Evolutionary conservation across 2,113 vertebrate genomes (phyloP), one percentile per base, ranked within the genome.

Genomic region (Scortum barcoo): DNA sequence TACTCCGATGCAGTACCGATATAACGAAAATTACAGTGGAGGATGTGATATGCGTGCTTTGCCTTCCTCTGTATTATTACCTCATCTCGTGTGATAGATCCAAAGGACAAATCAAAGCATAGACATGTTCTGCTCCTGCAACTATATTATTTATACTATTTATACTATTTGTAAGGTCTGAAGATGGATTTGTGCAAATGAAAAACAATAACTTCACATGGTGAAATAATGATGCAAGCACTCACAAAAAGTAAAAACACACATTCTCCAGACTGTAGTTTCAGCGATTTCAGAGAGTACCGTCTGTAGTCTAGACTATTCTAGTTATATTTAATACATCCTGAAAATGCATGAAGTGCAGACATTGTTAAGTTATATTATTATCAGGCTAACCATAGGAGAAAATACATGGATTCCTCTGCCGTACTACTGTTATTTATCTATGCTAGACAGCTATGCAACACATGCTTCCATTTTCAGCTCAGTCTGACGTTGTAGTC

Each of bases 381-480:
- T 46, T 33, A 82, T 53, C 16, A 66, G 65, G 67, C 28, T 51
- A 62, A 74, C 61, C 22, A 76, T 54, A 88, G 66, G 38, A 86
- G 62, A 85, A 79, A 80, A 63, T 50, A 67, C 54, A 22, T 54
- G 30, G 42, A 42, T 77, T 76, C 20, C 36, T 77, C 14, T 38
- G 36, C 51, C 61, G 76, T 62, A 20, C 26, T 81, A 40, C 48
- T 33, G 56, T 58, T 68, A 28, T 53, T 42, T 51, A 19, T 30
- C 63, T 28, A 7, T 53, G 24, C 57, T 17, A 67, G 72, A 76
- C 4, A 6, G 54, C 50, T 10, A 48, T 76, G 85, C 67, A 76
- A 78, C 51, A 77, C 60, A 74, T 74, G 85, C 86, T 83, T 78
- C 62, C 73, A 66, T 75, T 85, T 81, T 79, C 72, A 63, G 82